These are phyloP conservation scores for Plagodis pulveraria DNA, from an alignment of 2,888 invertebrate species.

Conservation along the genomic window DNA sequence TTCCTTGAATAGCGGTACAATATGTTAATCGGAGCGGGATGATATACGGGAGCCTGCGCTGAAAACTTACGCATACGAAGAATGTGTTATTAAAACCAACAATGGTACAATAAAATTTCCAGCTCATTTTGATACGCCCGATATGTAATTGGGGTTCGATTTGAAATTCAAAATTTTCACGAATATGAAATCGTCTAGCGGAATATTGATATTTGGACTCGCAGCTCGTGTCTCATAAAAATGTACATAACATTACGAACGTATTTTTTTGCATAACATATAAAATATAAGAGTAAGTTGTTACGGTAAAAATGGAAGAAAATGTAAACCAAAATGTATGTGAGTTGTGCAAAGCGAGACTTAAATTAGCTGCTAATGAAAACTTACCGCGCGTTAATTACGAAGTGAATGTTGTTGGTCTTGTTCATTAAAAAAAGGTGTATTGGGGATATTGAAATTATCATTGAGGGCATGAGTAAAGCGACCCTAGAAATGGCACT, in stretches of 20 bases:
- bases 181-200: slow-evolving; percentile 33
- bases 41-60: slow-evolving; percentile 58
- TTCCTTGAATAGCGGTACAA: slow-evolving; percentile 76
- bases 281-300: slow-evolving; percentile 6
- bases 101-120: slow-evolving; percentile 51
- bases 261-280: too few species aligned
- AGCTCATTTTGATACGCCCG: slow-evolving; percentile 40
- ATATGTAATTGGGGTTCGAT: slow-evolving; percentile 38
- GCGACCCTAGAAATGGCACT: slow-evolving; percentile 43
- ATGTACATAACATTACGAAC: slow-evolving; percentile 28
- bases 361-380: slow-evolving; percentile 64
- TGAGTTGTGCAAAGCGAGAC: slow-evolving; percentile 44
- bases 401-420: slow-evolving; percentile 73
- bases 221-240: slow-evolving; percentile 26
- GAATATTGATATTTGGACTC: slow-evolving; percentile 30
- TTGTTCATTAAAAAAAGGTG: slow-evolving; percentile 71
- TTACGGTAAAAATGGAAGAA: slow-evolving; percentile 31
- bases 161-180: slow-evolving; percentile 40
- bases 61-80: slow-evolving; percentile 56
- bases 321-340: slow-evolving; percentile 35
- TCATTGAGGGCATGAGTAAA: slow-evolving; percentile 54
- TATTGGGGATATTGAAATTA: slow-evolving; percentile 68
- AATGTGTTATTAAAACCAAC: slow-evolving; percentile 59
- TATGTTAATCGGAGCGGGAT: slow-evolving; percentile 71
- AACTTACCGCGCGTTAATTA: slow-evolving; percentile 63